Evolutionary conservation across 2,888 invertebrate species (phyloP).

Genomic region (Amphiduros pacificus): DNA sequence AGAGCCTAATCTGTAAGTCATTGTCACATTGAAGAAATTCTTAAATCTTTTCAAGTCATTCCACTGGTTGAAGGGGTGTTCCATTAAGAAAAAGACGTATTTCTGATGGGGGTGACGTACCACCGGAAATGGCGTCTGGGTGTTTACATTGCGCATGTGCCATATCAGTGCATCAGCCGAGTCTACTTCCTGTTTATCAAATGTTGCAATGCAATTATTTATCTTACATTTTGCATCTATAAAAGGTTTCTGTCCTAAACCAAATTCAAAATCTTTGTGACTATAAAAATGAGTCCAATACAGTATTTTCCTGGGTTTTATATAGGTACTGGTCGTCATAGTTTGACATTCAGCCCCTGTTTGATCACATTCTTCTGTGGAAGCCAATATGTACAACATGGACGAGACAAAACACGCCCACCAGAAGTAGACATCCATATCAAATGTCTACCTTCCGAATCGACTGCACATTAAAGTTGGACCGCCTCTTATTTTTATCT

Average conservation of each 20-base stretch:
- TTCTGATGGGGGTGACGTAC: conserved; percentile 4
- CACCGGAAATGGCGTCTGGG: background rate
- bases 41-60: conserved; percentile 7
- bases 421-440: no score
- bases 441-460: no score
- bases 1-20: conserved; percentile 35
- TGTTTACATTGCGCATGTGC: conserved; percentile 24
- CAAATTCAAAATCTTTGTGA: conserved; percentile 22
- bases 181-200: conserved; percentile 10
- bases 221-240: conserved; percentile 23
- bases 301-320: conserved; percentile 21
- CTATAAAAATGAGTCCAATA: conserved; percentile 25
- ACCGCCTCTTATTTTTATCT: no score
- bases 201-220: conserved; percentile 17
- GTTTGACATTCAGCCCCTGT: no score
- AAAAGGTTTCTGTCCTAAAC: conserved; percentile 25
- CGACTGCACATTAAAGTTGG: no score
- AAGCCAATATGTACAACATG: no score
- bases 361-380: no score
- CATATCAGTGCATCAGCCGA: conserved; percentile 26
- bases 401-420: no score
- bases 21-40: conserved; percentile 35
- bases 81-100: conserved; percentile 19
- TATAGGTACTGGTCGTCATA: no score
- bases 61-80: conserved; percentile 20